These are phyloP conservation scores for Poecilobothrus nobilitatus DNA, from an alignment of 2,888 invertebrate genomes.

Conservation along the genomic window DNA sequence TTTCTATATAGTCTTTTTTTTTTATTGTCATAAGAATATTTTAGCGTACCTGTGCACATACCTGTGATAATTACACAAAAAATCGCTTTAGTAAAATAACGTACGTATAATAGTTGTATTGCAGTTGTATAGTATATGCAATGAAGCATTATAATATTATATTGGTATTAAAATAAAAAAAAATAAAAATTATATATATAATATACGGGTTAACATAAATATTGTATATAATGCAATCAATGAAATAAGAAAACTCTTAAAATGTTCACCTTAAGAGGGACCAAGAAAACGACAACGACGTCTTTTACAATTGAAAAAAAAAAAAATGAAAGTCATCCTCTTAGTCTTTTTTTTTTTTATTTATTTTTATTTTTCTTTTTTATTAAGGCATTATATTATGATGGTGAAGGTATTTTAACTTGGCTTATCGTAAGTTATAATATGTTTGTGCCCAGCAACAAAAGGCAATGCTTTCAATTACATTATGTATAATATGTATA, in stretches of 20 bases:
- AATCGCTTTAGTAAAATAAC: background rate
- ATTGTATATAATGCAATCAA: background rate
- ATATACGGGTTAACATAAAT: background rate
- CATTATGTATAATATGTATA: too few relatives aligned
- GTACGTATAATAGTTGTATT: too few relatives aligned
- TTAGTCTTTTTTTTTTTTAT: background rate
- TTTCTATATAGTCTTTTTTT: background rate
- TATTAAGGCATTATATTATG: background rate
- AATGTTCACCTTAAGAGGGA: background rate
- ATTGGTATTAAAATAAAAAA: background rate
- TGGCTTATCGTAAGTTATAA: background rate
- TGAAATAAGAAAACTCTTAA: background rate
- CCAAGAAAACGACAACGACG: background rate
- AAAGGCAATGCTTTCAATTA: background rate
- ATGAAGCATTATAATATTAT: background rate
- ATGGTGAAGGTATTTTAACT: background rate
- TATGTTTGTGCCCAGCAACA: background rate
- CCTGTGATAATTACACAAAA: background rate
- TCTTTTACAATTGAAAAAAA: background rate
- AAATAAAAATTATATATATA: background rate
- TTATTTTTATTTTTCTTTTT: background rate
- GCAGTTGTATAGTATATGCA: background rate
- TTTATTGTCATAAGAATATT: background rate
- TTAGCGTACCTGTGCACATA: slow-evolving; percentile 1
- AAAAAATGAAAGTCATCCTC: slow-evolving; percentile 1